phyloP scores from a whole-genome alignment of 2,113 vertebrate species.

The Myrmecobius fasciatus region DNA sequence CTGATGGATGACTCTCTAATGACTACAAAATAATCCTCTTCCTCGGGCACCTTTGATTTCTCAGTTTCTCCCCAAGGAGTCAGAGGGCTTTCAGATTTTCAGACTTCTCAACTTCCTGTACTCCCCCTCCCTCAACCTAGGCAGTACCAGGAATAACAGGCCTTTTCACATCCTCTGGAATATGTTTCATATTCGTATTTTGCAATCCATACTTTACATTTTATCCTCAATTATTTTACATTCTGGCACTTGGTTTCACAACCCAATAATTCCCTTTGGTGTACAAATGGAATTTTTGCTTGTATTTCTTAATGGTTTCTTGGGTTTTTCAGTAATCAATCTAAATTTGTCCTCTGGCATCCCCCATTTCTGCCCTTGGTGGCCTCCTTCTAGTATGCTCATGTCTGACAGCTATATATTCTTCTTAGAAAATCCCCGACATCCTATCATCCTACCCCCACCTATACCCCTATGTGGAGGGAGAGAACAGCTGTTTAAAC shows the following conservation, averaged over 20 bases:
- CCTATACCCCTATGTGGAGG: constrained; percentile 12
- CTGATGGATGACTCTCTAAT: background rate
- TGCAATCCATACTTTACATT: background rate
- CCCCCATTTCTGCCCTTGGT: constrained; percentile 72
- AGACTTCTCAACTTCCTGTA: background rate
- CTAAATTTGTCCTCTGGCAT: constrained; percentile 79
- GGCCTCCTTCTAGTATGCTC: constrained; percentile 75
- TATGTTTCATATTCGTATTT: constrained; percentile 9
- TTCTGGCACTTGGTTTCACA: constrained; percentile 54
- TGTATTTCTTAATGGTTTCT: constrained; percentile 75
- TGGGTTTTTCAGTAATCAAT: constrained; percentile 69
- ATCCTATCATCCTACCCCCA: constrained; percentile 61
- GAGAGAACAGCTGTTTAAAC: background rate
- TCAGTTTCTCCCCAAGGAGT: background rate
- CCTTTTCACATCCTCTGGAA: constrained; percentile 1
- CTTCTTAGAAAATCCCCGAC: constrained; percentile 78
- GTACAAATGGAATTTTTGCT: constrained; percentile 76
- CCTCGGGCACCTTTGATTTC: background rate
- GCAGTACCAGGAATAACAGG: background rate
- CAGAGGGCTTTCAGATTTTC: background rate
- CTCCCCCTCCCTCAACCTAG: background rate
- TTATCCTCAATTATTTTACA: background rate
- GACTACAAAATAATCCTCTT: background rate
- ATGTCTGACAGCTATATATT: constrained; percentile 77
- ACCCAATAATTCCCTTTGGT: constrained; percentile 77